phyloP scores from a whole-genome alignment of 2,113 vertebrate species.

The Bubo scandiacus region DNA sequence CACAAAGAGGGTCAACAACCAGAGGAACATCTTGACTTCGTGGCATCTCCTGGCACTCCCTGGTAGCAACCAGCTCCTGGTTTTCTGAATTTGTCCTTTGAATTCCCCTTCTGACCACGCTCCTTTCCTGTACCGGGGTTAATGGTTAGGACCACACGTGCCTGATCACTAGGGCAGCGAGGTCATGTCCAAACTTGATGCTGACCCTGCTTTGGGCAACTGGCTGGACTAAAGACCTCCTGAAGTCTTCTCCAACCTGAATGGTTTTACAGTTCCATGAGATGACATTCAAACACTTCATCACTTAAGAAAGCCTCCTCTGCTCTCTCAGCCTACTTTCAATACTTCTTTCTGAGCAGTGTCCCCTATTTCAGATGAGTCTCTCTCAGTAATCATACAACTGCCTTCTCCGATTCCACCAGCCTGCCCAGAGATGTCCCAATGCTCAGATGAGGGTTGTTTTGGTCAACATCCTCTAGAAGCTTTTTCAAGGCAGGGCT shows the following conservation, averaged over 20 bases:
- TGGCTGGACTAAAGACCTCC: neutral
- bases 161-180: neutral
- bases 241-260: neutral
- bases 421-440: neutral
- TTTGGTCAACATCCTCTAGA: neutral
- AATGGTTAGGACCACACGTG: neutral
- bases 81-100: neutral
- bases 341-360: neutral
- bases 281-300: neutral
- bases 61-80: neutral
- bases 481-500: neutral
- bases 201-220: neutral
- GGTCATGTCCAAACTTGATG: neutral
- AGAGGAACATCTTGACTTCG: neutral
- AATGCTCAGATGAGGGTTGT: accelerated
- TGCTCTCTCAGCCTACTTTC: neutral
- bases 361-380: neutral
- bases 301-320: neutral
- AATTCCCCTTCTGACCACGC: neutral
- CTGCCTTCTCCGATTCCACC: neutral
- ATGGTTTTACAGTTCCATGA: neutral
- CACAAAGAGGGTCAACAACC: neutral
- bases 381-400: neutral
- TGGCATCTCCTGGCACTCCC: neutral
- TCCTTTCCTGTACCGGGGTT: neutral